phyloP scores from a whole-genome alignment of 2,888 invertebrate genomes.

The Synanthedon formicaeformis region DNA sequence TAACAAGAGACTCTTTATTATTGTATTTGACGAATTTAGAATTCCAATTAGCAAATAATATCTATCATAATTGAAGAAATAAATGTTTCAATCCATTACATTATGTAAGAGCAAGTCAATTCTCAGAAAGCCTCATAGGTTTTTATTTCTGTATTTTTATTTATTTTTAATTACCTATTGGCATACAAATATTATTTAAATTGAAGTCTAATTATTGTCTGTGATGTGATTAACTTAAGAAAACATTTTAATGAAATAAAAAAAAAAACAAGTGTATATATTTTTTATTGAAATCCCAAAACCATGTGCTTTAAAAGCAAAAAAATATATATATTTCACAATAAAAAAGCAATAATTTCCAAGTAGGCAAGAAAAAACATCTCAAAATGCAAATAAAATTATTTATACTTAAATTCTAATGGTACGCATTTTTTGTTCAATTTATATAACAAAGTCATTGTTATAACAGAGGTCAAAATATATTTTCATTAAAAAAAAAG shows the following conservation, averaged over 20 bases:
- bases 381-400: not conserved
- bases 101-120: no score
- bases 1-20: no score
- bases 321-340: no score
- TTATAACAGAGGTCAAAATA: no score
- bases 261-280: not conserved
- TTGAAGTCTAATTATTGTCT: slow-evolving; percentile 37
- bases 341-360: not conserved
- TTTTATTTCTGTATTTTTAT: not conserved
- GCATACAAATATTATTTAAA: not conserved
- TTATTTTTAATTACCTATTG: not conserved
- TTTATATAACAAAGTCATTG: no score
- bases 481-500: no score
- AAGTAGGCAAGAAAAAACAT: slow-evolving; percentile 1
- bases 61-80: no score
- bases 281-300: not conserved
- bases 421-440: slow-evolving; percentile 1
- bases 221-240: slow-evolving; percentile 44
- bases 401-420: slow-evolving; percentile 4
- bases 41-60: no score
- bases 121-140: no score
- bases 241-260: slow-evolving; percentile 5
- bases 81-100: no score
- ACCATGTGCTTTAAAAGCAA: no score
- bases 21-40: no score